phyloP scores from a whole-genome alignment of 1,140 invertebrate genomes.

The silkworm (Bombyx mori) region DNA sequence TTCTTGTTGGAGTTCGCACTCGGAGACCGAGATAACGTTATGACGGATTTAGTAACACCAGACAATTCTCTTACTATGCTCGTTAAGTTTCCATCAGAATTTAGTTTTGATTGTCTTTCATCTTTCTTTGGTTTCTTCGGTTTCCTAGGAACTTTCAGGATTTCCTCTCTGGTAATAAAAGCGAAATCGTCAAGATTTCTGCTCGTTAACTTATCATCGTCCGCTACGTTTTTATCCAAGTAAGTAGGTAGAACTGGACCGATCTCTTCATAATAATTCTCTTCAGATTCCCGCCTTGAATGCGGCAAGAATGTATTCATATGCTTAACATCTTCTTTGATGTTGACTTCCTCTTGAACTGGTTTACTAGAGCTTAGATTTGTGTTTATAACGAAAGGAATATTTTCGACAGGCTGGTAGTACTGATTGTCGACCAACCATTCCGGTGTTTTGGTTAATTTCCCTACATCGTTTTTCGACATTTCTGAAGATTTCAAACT shows the following conservation, averaged over 20 bases:
- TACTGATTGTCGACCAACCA: slow-evolving; percentile 57
- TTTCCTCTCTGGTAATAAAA: slow-evolving; percentile 36
- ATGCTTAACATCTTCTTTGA: slow-evolving; percentile 10
- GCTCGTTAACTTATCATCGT: slow-evolving; percentile 52
- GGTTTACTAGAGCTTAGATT: slow-evolving; percentile 23
- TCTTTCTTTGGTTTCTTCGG: slow-evolving; percentile 43
- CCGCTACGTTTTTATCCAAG: slow-evolving; percentile 41
- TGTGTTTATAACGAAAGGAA: slow-evolving; percentile 47
- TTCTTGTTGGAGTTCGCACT: slow-evolving; percentile 40
- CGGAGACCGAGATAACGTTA: slow-evolving; percentile 45
- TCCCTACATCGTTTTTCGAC: slow-evolving; percentile 26
- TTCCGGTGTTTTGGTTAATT: slow-evolving; percentile 42
- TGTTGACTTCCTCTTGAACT: slow-evolving; percentile 9
- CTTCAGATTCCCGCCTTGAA: slow-evolving; percentile 30
- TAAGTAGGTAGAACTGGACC: slow-evolving; percentile 28
- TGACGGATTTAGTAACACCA: slow-evolving; percentile 44
- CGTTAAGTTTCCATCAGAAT: background rate
- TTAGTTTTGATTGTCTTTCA: slow-evolving; percentile 7
- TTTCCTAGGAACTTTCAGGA: slow-evolving; percentile 51
- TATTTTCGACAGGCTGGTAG: slow-evolving; percentile 53
- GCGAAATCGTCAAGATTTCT: slow-evolving; percentile 36
- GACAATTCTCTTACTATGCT: slow-evolving; percentile 29
- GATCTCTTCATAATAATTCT: slow-evolving; percentile 63
- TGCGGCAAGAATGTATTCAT: slow-evolving; percentile 8
- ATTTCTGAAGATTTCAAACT: slow-evolving; percentile 7